Conservation (phyloP, 2,797 vertebrate genomes). For the Acropternis orthonyx region DNA sequence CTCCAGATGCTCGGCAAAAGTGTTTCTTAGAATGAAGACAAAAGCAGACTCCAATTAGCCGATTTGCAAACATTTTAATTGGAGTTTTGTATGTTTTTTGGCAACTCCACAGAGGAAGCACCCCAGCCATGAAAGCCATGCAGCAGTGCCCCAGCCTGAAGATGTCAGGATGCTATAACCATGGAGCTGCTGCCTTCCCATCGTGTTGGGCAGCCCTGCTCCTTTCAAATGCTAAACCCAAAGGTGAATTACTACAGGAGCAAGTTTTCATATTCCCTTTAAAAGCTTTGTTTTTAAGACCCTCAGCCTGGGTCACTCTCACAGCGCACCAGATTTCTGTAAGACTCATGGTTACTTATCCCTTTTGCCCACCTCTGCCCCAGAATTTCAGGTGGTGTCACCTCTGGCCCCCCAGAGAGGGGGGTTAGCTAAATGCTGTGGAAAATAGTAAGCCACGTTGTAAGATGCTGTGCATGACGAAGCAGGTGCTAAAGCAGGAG, state of each 20-base stretch:
- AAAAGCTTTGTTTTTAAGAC: background rate
- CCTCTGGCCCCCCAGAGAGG: background rate
- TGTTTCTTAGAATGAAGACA: background rate
- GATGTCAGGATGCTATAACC: background rate
- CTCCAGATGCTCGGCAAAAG: background rate
- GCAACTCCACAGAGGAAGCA: background rate
- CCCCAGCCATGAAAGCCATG: too few relatives aligned
- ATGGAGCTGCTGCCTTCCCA: background rate
- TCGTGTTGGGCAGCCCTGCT: background rate
- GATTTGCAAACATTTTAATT: background rate
- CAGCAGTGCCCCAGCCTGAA: background rate
- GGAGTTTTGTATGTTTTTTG: background rate
- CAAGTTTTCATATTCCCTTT: background rate
- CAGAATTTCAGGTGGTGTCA: background rate
- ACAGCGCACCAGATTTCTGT: rapidly evolving
- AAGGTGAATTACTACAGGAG: background rate
- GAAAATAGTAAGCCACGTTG: background rate
- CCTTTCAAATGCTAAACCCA: background rate
- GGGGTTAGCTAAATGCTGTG: background rate
- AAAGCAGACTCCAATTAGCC: background rate
- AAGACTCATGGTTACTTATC: rapidly evolving
- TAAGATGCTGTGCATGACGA: background rate
- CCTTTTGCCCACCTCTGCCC: background rate
- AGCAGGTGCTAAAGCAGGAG: background rate
- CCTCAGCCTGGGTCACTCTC: background rate